Evolutionary conservation across 2,888 invertebrate species (phyloP).

Genomic region (Hyppa rectilinea): DNA sequence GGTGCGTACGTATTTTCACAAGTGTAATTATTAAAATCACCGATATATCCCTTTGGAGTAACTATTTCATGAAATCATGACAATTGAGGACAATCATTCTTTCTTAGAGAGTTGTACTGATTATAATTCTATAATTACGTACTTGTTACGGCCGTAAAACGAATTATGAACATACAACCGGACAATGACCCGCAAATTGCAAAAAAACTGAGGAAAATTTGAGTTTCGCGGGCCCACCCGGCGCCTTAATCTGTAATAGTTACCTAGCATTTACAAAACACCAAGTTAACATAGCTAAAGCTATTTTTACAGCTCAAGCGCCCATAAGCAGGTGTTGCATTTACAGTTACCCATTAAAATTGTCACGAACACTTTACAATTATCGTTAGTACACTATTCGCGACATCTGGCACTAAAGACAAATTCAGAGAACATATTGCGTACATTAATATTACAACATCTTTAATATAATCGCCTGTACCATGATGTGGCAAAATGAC

Average conservation of each 20-base stretch:
- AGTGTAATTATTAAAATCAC: too few species aligned
- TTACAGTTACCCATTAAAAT: conserved; percentile 47
- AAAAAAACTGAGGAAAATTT: too few species aligned
- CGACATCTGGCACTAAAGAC: conserved; percentile 45
- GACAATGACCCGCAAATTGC: too few species aligned
- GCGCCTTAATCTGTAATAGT: neutral
- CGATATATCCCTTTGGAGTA: too few species aligned
- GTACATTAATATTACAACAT: conserved; percentile 52
- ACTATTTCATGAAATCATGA: too few species aligned
- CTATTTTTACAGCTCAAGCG: conserved; percentile 26
- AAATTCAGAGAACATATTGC: conserved; percentile 54
- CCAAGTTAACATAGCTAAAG: conserved; percentile 13
- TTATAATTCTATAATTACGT: too few species aligned
- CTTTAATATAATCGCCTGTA: conserved; percentile 35
- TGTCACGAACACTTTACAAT: conserved; percentile 40
- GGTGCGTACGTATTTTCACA: too few species aligned
- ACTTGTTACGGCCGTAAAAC: too few species aligned
- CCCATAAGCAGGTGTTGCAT: conserved; percentile 41
- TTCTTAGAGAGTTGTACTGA: too few species aligned
- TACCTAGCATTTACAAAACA: conserved; percentile 24
- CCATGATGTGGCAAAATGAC: conserved; percentile 50
- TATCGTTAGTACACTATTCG: conserved; percentile 35
- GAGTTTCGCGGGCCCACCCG: too few species aligned
- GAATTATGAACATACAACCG: too few species aligned
- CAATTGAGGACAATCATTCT: too few species aligned